A percentile compares a stretch with the other conserved stretches of the same genome.
phyloP scores from a whole-genome alignment of 2,888 invertebrate genomes.

The Acanthoscelides obtectus region DNA sequence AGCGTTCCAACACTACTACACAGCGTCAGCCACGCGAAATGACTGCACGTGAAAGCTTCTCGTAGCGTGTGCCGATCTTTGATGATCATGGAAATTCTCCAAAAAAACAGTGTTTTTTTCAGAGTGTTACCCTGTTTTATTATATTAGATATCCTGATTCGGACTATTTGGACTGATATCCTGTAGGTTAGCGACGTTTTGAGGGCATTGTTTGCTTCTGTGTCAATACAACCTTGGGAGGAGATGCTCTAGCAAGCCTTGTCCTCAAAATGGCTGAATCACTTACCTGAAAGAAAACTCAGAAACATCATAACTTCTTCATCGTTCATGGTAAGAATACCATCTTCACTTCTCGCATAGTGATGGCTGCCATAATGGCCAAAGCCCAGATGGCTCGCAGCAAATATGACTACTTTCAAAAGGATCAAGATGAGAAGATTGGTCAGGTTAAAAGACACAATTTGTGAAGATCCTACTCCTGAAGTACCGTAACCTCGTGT shows the following conservation, averaged over 20 bases:
- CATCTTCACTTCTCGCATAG: conserved; percentile 55
- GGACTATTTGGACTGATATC: no score
- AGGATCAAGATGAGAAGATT: conserved; percentile 75
- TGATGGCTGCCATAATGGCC: conserved; percentile 45
- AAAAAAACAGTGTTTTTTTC: no score
- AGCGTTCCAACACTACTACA: no score
- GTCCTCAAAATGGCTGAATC: no score
- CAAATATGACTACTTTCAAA: conserved; percentile 76
- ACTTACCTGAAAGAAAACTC: conserved; percentile 58
- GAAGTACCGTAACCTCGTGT: conserved; percentile 37
- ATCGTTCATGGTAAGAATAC: conserved; percentile 54
- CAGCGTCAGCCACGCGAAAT: no score
- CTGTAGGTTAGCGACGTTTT: not conserved
- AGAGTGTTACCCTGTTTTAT: no score
- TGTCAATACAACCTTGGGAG: no score
- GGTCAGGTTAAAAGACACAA: conserved; percentile 76
- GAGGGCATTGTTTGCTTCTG: no score
- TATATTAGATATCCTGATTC: no score
- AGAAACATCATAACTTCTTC: conserved; percentile 68
- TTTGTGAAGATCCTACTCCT: conserved; percentile 42
- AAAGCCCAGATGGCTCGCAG: conserved; percentile 72
- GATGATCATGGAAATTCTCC: no score
- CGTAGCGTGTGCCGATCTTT: no score
- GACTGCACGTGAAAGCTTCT: no score
- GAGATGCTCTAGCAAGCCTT: not conserved